Conservation (phyloP, 1,140 invertebrate species). For the Drosophila repleta region DNA sequence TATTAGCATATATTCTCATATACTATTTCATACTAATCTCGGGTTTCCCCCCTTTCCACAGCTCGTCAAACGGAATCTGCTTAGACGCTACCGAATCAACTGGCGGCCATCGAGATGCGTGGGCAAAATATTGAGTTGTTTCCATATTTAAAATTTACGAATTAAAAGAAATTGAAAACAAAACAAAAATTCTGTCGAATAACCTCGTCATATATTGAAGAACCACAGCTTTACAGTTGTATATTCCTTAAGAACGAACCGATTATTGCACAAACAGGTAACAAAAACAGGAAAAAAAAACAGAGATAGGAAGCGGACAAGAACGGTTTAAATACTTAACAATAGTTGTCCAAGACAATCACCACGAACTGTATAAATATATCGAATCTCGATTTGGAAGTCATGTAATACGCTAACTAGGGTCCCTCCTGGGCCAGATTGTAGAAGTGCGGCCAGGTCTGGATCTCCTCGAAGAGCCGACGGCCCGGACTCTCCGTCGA, state of each 20-base stretch:
- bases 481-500: slow-evolving; percentile 81
- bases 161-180: slow-evolving; percentile 44
- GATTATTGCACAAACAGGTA: not conserved
- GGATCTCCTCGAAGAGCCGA: slow-evolving; percentile 75
- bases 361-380: slow-evolving; percentile 19
- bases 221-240: not conserved
- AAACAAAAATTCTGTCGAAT: slow-evolving; percentile 20
- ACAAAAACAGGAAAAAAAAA: slow-evolving; percentile 8
- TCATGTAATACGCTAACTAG: slow-evolving; percentile 28
- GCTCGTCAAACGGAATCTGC: slow-evolving; percentile 62
- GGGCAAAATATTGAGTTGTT: slow-evolving; percentile 43
- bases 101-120: slow-evolving; percentile 17
- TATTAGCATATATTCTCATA: no score
- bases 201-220: slow-evolving; percentile 11
- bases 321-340: slow-evolving; percentile 4
- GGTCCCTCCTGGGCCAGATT: slow-evolving; percentile 60
- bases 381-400: slow-evolving; percentile 8
- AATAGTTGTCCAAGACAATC: slow-evolving; percentile 30
- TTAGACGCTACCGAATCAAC: slow-evolving; percentile 45
- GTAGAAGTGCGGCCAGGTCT: slow-evolving; percentile 79
- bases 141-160: slow-evolving; percentile 59
- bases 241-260: not conserved
- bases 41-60: slow-evolving; percentile 7
- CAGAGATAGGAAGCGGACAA: slow-evolving; percentile 1
- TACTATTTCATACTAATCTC: slow-evolving; percentile 6